Evolutionary conservation across 1,140 invertebrate genomes (phyloP).

Genomic region (Colletes gigas): DNA sequence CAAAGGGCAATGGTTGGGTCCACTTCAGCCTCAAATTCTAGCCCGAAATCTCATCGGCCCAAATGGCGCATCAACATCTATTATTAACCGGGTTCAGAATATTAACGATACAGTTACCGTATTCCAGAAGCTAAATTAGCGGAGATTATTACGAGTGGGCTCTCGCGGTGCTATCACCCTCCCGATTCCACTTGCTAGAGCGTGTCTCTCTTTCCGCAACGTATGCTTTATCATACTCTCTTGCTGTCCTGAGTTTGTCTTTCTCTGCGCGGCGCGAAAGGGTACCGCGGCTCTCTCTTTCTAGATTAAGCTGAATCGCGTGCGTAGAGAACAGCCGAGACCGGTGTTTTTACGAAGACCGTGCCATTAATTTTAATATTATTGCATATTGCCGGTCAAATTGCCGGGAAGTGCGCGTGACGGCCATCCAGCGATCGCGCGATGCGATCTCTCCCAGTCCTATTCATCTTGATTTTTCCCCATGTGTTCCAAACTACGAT

Average conservation of each 20-base stretch:
- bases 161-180: constrained; percentile 64
- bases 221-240: constrained; percentile 25
- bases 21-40: constrained; percentile 76
- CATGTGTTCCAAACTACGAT: constrained; percentile 39
- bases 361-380: constrained; percentile 73
- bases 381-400: constrained; percentile 73
- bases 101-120: constrained; percentile 81
- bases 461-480: constrained; percentile 67
- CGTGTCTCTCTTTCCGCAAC: constrained; percentile 48
- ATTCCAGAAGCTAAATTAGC: constrained; percentile 81
- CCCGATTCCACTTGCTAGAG: constrained; percentile 19
- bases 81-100: constrained; percentile 80
- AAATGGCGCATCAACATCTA: constrained; percentile 82
- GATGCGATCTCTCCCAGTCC: constrained; percentile 30
- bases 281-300: not conserved
- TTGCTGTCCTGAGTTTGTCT: constrained; percentile 29
- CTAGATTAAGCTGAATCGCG: constrained; percentile 28
- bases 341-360: constrained; percentile 65
- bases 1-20: constrained; percentile 65
- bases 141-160: constrained; percentile 80
- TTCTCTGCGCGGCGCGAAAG: constrained; percentile 29
- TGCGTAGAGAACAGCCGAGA: not conserved
- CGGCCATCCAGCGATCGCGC: constrained; percentile 57
- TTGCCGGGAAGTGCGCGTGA: constrained; percentile 65
- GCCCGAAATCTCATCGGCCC: constrained; percentile 81